phyloP scores from a whole-genome alignment of 2,888 invertebrate species.

The Spilarctia lutea region DNA sequence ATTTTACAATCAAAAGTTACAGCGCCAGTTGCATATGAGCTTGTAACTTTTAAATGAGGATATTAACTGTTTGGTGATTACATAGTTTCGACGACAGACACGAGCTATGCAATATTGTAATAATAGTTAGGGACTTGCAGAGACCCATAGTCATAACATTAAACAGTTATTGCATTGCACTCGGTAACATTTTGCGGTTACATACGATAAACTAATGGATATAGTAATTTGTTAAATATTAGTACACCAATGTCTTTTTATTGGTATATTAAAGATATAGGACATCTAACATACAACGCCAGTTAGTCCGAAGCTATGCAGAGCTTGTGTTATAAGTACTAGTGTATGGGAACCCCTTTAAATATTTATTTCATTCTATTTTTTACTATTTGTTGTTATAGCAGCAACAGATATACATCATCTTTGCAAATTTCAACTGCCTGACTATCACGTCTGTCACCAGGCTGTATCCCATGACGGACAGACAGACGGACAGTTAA shows the following conservation, averaged over 20 bases:
- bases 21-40: not conserved
- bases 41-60: conserved; percentile 2
- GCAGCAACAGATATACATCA: too few species aligned
- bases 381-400: too few species aligned
- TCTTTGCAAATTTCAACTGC: too few species aligned
- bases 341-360: too few species aligned
- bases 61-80: not conserved
- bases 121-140: conserved; percentile 7
- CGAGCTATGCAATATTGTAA: conserved; percentile 17
- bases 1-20: conserved; percentile 5
- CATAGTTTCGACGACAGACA: not conserved
- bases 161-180: conserved; percentile 17
- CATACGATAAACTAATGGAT: not conserved
- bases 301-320: too few species aligned
- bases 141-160: conserved; percentile 5
- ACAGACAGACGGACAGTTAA: too few species aligned
- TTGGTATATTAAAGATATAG: not conserved
- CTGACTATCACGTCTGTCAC: too few species aligned
- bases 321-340: too few species aligned
- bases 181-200: conserved; percentile 1
- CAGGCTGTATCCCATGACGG: too few species aligned
- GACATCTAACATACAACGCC: too few species aligned
- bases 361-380: too few species aligned
- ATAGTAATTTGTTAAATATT: not conserved
- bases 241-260: not conserved